Base-by-base conservation (phyloP, 2,797 vertebrate genomes). In the Setipinna tenuifilis region DNA sequence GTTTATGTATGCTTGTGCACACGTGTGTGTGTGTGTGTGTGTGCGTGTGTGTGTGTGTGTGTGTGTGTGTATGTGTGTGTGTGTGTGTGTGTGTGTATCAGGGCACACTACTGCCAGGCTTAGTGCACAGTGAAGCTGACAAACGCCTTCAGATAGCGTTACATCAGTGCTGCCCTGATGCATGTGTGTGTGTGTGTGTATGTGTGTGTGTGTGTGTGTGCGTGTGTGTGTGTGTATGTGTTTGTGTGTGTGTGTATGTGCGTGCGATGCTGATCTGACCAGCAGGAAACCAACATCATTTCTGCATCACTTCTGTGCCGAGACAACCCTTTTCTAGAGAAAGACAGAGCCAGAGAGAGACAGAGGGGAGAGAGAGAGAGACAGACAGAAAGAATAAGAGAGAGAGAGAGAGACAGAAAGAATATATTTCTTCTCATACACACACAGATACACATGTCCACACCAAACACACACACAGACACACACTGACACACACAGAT, bases 261-360 rank as follows among this genome's bases (percentile, higher is more conserved):
- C n/a, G n/a, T n/a, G n/a, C n/a, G n/a, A n/a, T n/a, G n/a, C 82
- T 86, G 81, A 82, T 83, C 84, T 83, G 59, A 83, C 83, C 85
- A 83, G 61, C 82, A 84, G 46, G 80, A 84, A 75, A 75, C 83
- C 80, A 0, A 68, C 71, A 65, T 83, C 78, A 68, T 82, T 84
- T 87, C 83, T 83, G 57, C 71, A 78, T 78, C 71, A 78, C 35
- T 41, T 44, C 71, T 78, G 71, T 78, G 31, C 10, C 19, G 16
- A 78, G 71, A 9, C 71, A 41, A 78, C 41, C 16, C 31, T 78
- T 54, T 54, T 1, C 50, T 3, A 54, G 50, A 54, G 50, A 54
- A 7, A 54, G 2, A 54, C 2, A 54, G 50, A 54, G 7, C 3
- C 9, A 54, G 50, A 54, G 50, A 9, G 50, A 54, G 50, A 54